These are phyloP conservation scores for Tokudaia tokunoshimensis DNA, from an alignment of 2,797 vertebrate genomes.

Conservation along the genomic window DNA sequence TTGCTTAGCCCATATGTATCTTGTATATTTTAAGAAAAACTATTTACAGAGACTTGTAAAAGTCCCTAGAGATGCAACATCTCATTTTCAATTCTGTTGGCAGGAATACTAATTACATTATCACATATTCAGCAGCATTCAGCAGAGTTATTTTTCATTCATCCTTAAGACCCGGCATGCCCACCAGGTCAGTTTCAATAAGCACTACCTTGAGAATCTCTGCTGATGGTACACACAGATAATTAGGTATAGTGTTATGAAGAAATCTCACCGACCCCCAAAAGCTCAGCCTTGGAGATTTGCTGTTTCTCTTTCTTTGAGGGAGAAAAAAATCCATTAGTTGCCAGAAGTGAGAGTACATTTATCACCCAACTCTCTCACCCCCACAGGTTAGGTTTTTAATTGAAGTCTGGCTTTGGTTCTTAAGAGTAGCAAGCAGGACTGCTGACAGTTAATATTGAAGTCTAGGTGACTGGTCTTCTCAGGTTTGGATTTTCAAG, in stretches of 20 bases:
- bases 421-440: constrained; percentile 61
- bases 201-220: constrained; percentile 85
- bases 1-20: constrained; percentile 83
- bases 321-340: constrained; percentile 64
- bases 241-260: constrained; percentile 84
- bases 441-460: constrained; percentile 62
- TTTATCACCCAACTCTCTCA: constrained; percentile 69
- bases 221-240: constrained; percentile 80
- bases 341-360: constrained; percentile 59
- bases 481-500: constrained; percentile 18
- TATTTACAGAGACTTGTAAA: constrained; percentile 80
- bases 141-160: constrained; percentile 89
- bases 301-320: constrained; percentile 75
- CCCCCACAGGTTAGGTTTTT: constrained; percentile 44
- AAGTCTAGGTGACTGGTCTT: constrained; percentile 45
- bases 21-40: constrained; percentile 78
- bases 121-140: constrained; percentile 88
- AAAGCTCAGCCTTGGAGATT: constrained; percentile 83
- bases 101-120: constrained; percentile 89
- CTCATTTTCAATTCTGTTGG: constrained; percentile 88
- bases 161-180: constrained; percentile 85
- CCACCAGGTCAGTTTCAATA: constrained; percentile 88
- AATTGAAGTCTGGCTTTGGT: constrained; percentile 67
- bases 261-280: constrained; percentile 73
- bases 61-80: constrained; percentile 84